These are phyloP conservation scores for Steatocranus sp. DNA, from an alignment of 2,797 vertebrate species.

Conservation along the genomic window DNA sequence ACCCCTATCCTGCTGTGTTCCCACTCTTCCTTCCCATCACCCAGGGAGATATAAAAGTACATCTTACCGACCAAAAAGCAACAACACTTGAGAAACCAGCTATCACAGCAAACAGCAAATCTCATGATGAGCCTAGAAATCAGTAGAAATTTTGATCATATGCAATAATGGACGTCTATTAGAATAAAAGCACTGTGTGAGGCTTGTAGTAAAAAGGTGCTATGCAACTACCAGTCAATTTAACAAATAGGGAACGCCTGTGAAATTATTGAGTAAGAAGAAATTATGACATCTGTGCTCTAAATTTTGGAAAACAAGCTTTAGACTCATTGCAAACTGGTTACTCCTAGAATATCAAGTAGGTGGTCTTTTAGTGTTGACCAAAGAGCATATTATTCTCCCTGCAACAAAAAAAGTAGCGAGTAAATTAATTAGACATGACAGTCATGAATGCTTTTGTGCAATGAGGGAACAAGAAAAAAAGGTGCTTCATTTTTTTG, in stretches of 20 bases:
- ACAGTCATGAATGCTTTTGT: conserved; percentile 3
- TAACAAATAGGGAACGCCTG: background rate
- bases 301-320: background rate
- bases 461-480: background rate
- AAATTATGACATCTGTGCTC: background rate
- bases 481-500: background rate
- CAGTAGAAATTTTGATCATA: background rate
- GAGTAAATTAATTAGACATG: background rate
- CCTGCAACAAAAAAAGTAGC: background rate
- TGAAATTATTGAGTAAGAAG: background rate
- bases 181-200: background rate
- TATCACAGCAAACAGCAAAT: background rate
- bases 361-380: background rate
- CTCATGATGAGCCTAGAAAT: background rate
- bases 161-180: background rate
- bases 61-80: conserved; percentile 12
- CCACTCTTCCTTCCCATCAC: conserved; percentile 33
- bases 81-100: background rate
- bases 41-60: conserved; percentile 33
- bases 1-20: conserved; percentile 50
- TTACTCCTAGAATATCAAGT: background rate
- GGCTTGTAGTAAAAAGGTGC: background rate
- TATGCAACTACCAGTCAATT: background rate
- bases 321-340: background rate
- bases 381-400: background rate